Base-by-base conservation (phyloP, 2,888 invertebrate genomes). In the Andrena camellia region DNA sequence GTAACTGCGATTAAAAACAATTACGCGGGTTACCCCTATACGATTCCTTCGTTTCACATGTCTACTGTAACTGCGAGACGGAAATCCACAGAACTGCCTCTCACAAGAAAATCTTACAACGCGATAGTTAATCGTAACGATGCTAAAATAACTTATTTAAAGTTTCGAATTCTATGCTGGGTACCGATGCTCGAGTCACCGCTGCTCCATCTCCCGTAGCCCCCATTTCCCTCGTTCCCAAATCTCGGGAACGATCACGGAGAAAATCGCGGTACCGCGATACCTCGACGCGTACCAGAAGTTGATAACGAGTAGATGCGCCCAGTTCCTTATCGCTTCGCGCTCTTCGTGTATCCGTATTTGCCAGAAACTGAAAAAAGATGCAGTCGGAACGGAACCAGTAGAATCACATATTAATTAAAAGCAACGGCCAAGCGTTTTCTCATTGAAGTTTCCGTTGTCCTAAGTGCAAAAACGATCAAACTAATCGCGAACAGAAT, bases 291-390 rank as follows among this genome's bases (percentile, higher is more conserved):
- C 10, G 20, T 17, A n/a, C 2, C 62, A n/a, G 60, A 57, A n/a
- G 23, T 23, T 20, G n/a, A 54, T 29, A 2, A 35, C 17, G n/a
- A 20, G 33, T 13, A 20, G 52, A 8, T 23, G 5, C 2, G 4
- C 20, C n/a, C 20, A n/a, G 6, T 29, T 23, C 2, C 26, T 31
- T 23, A 64, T 73, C 59, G 31, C n/a, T 59, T 60, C 10, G 7
- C 8, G 5, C 1, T 20, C 26, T 52, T 62, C 0, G 6, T 5
- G 10, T 80, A 82, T 17, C 80, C 75, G 1, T 17, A 42, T 5
- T 31, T 35, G 13, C 26, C 26, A 2, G 60, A 0, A 1, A 0
- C 82, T 82, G 79, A 60, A 29, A 29, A 29, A 48, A 31, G 0
- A 7, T 17, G 31, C 31, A 62, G 7, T 33, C n/a, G 33, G 10